These are phyloP conservation scores for Berghia stephanieae DNA, from an alignment of 1,140 invertebrate species.

Conservation along the genomic window DNA sequence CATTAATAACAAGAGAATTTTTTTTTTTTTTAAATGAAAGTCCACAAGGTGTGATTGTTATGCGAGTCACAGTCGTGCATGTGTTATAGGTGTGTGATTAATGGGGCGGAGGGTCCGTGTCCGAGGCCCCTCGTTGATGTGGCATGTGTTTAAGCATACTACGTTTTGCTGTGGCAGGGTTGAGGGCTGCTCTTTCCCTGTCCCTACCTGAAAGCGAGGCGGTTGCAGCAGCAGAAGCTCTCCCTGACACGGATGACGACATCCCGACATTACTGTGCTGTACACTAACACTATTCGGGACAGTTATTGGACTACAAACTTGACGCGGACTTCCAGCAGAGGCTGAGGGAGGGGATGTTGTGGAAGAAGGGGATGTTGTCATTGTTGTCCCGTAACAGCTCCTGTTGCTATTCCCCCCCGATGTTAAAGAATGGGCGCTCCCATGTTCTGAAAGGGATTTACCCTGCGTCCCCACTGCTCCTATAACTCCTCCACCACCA, in stretches of 20 bases:
- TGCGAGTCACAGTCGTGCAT: too few species aligned
- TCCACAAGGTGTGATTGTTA: too few species aligned
- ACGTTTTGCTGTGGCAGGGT: slow-evolving; percentile 54
- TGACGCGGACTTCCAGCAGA: slow-evolving; percentile 45
- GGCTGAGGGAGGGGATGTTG: too few species aligned
- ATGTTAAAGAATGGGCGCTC: slow-evolving; percentile 30
- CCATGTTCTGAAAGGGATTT: slow-evolving; percentile 33
- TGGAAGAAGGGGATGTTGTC: too few species aligned
- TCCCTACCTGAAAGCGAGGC: slow-evolving; percentile 24
- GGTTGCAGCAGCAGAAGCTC: slow-evolving; percentile 24
- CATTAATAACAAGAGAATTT: too few species aligned
- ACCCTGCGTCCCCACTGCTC: too few species aligned
- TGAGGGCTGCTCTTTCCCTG: slow-evolving; percentile 42
- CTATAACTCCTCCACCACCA: slow-evolving; percentile 31
- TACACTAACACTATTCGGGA: slow-evolving; percentile 12
- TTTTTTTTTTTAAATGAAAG: too few species aligned
- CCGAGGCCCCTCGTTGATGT: slow-evolving; percentile 45
- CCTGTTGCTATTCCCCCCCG: slow-evolving; percentile 37
- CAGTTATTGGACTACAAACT: slow-evolving; percentile 32
- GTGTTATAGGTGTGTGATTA: too few species aligned
- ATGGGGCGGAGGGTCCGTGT: slow-evolving; percentile 54
- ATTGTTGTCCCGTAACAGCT: slow-evolving; percentile 35
- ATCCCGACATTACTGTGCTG: slow-evolving; percentile 18
- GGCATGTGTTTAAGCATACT: slow-evolving; percentile 58
- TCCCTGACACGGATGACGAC: slow-evolving; percentile 15